A percentile compares a stretch with the other conserved stretches of the same genome.
phyloP scores from a whole-genome alignment of 2,113 vertebrate genomes.

The Pungitius pungitius region DNA sequence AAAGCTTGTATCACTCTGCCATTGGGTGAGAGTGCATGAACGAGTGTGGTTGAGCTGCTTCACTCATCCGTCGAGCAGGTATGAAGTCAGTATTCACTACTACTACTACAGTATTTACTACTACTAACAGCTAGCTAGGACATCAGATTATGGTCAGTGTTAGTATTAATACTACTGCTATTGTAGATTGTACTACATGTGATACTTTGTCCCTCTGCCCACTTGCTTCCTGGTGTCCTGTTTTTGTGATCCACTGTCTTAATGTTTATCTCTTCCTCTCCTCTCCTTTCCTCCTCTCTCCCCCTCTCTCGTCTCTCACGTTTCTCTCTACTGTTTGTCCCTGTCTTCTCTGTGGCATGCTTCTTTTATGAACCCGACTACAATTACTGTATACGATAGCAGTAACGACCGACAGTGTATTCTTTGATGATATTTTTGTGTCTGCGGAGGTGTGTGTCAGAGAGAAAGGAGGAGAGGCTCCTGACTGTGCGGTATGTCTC shows the following conservation, averaged over 20 bases:
- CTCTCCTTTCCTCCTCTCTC: slow-evolving; percentile 11
- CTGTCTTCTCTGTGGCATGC: slow-evolving; percentile 75
- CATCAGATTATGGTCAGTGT: slow-evolving; percentile 41
- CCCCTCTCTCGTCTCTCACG: background rate
- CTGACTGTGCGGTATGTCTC: slow-evolving; percentile 61
- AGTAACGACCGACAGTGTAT: slow-evolving; percentile 42
- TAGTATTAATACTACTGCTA: background rate
- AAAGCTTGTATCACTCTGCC: background rate
- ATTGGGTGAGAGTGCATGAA: slow-evolving; percentile 16
- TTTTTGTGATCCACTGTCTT: slow-evolving; percentile 71
- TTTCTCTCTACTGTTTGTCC: slow-evolving; percentile 56
- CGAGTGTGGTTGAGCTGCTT: slow-evolving; percentile 61
- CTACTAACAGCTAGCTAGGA: slow-evolving; percentile 51
- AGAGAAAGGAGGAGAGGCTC: slow-evolving; percentile 14
- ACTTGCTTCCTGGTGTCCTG: slow-evolving; percentile 74
- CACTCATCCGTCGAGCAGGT: slow-evolving; percentile 76
- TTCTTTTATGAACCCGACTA: slow-evolving; percentile 60
- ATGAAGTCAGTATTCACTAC: slow-evolving; percentile 56
- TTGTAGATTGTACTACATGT: slow-evolving; percentile 33
- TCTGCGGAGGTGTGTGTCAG: background rate
- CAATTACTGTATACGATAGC: slow-evolving; percentile 24
- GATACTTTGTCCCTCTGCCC: slow-evolving; percentile 44
- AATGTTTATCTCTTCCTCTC: slow-evolving; percentile 50
- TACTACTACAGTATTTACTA: slow-evolving; percentile 23
- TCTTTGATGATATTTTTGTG: slow-evolving; percentile 49